Percentiles rank a stretch among this genome's conserved stretches.
Evolutionary conservation across 1,140 invertebrate genomes (phyloP).

Genomic region (Apis cerana): DNA sequence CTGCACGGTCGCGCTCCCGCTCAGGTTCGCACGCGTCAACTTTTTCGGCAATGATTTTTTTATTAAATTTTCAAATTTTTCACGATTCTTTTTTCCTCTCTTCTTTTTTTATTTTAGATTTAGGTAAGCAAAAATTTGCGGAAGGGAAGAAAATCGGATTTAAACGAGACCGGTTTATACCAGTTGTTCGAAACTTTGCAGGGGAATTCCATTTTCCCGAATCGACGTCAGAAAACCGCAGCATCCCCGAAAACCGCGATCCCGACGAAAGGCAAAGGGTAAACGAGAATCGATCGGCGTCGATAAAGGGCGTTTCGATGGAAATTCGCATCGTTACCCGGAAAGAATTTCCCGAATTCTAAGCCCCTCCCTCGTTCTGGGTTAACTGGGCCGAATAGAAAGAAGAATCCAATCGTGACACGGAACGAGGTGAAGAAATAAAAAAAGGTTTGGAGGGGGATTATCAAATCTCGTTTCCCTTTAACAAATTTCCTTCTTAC

Average conservation of each 20-base stretch:
- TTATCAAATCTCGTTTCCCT: constrained; percentile 24
- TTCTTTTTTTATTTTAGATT: too few species aligned
- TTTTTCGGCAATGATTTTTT: too few species aligned
- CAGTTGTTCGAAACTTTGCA: too few species aligned
- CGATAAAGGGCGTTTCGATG: constrained; percentile 11
- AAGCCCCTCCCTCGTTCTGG: too few species aligned
- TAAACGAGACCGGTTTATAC: too few species aligned
- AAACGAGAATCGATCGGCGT: constrained; percentile 16
- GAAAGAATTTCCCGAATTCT: constrained; percentile 9
- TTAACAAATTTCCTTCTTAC: constrained; percentile 41
- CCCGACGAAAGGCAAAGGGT: neutral
- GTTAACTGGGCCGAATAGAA: neutral
- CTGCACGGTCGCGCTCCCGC: too few species aligned
- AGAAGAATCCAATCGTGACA: neutral
- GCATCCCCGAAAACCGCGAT: constrained; percentile 1
- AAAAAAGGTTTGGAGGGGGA: neutral
- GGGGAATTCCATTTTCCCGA: neutral
- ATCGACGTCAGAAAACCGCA: neutral
- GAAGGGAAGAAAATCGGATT: too few species aligned
- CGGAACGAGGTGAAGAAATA: neutral
- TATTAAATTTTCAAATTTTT: too few species aligned
- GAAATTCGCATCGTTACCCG: constrained; percentile 13
- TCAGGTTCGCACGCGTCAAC: too few species aligned
- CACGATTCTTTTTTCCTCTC: too few species aligned
- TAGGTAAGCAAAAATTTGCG: too few species aligned